Percentiles rank a stretch among this genome's conserved stretches.
phyloP scores from a whole-genome alignment of 2,113 vertebrate genomes.

The Pachypanchax playfairii region DNA sequence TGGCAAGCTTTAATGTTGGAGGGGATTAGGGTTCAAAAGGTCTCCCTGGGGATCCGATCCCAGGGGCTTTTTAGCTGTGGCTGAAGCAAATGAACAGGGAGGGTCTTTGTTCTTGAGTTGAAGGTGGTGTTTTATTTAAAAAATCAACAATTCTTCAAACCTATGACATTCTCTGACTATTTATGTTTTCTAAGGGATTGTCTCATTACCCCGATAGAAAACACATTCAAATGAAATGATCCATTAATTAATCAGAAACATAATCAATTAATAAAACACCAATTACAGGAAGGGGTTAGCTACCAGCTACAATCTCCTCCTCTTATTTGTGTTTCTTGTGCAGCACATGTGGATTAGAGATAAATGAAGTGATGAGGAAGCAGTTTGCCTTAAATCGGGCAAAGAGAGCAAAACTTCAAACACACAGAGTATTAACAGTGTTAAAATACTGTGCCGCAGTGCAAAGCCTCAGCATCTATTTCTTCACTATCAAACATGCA shows the following conservation, averaged over 20 bases:
- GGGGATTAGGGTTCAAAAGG: slow-evolving; percentile 52
- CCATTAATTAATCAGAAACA: too few species aligned
- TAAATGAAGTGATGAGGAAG: background rate
- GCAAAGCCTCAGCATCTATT: background rate
- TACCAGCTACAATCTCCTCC: background rate
- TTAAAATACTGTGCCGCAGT: slow-evolving; percentile 3
- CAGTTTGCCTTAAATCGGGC: slow-evolving; percentile 3
- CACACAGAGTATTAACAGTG: background rate
- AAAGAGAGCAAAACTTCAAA: background rate
- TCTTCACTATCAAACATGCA: slow-evolving; percentile 28
- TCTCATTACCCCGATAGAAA: too few species aligned
- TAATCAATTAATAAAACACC: too few species aligned
- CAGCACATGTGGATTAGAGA: slow-evolving; percentile 4
- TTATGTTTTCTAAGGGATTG: too few species aligned
- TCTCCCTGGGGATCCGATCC: slow-evolving; percentile 64
- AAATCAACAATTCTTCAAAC: slow-evolving; percentile 30
- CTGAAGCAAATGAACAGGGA: slow-evolving; percentile 43
- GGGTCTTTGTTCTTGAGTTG: slow-evolving; percentile 59
- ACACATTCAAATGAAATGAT: too few species aligned
- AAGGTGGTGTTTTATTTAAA: slow-evolving; percentile 41
- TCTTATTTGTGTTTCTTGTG: slow-evolving; percentile 16
- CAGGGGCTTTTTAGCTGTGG: slow-evolving; percentile 33
- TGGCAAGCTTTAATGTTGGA: slow-evolving; percentile 58
- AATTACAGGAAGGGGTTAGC: background rate
- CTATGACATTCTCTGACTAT: too few species aligned